phyloP scores from a whole-genome alignment of 2,888 invertebrate genomes.

The Caenorhabditis afra region DNA sequence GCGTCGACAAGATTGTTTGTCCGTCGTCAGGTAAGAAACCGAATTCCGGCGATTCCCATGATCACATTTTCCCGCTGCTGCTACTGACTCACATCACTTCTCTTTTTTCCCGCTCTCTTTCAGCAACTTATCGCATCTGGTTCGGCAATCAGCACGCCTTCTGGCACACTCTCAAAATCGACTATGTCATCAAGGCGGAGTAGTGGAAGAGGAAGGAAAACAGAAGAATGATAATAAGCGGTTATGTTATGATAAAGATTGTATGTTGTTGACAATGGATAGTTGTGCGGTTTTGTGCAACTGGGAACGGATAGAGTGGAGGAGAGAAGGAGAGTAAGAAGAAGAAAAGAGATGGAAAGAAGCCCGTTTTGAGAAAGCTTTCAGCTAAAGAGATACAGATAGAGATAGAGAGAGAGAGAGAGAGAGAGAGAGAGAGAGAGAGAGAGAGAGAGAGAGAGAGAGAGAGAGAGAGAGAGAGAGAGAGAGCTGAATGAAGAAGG shows the following conservation, averaged over 20 bases:
- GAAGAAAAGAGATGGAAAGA: background rate
- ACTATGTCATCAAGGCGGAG: conserved; percentile 50
- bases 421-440: no score
- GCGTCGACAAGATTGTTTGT: conserved; percentile 62
- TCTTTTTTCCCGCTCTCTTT: conserved; percentile 2
- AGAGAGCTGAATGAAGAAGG: no score
- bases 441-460: conserved; percentile 10
- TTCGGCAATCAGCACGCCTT: conserved; percentile 79
- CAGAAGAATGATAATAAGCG: conserved; percentile 6
- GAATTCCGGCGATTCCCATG: background rate
- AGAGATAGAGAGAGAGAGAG: background rate
- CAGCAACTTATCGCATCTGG: conserved; percentile 73
- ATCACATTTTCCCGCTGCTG: conserved; percentile 2
- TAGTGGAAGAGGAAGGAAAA: no score
- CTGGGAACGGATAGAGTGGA: conserved; percentile 1
- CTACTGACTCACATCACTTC: conserved; percentile 11
- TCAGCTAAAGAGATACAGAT: conserved; percentile 1
- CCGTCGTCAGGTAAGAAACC: conserved; percentile 18
- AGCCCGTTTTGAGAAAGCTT: background rate
- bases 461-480: no score
- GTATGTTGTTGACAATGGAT: no score
- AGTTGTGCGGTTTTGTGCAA: no score
- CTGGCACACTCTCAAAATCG: conserved; percentile 76
- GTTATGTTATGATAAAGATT: background rate
- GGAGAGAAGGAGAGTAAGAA: conserved; percentile 7